A percentile compares a stretch with the other conserved stretches of the same genome.
Evolutionary conservation across 2,797 vertebrate genomes (phyloP).

Genomic region (Coreius guichenoti): DNA sequence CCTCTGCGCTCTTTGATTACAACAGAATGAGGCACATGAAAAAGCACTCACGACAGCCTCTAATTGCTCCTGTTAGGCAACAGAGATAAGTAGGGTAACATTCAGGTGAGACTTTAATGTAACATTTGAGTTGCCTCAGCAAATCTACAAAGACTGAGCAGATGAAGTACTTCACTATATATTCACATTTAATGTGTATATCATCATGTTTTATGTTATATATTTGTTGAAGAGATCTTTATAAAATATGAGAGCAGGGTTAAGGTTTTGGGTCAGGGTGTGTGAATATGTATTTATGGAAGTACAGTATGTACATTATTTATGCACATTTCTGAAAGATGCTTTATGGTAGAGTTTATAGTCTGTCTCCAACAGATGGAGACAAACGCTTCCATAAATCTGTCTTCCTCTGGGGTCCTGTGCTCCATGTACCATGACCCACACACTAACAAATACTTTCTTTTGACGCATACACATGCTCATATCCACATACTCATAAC

Average conservation of each 20-base stretch:
- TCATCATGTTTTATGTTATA: not conserved
- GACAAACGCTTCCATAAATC: slow-evolving; percentile 65
- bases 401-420: slow-evolving; percentile 16
- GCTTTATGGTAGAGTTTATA: slow-evolving; percentile 30
- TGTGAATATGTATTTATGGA: slow-evolving; percentile 5
- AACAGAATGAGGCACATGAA: slow-evolving; percentile 49
- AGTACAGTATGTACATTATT: slow-evolving; percentile 15
- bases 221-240: slow-evolving; percentile 6
- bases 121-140: slow-evolving; percentile 30
- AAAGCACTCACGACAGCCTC: slow-evolving; percentile 28
- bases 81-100: slow-evolving; percentile 38
- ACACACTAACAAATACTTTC: slow-evolving; percentile 24
- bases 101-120: slow-evolving; percentile 40
- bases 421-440: slow-evolving; percentile 19
- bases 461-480: slow-evolving; percentile 9
- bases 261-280: not conserved
- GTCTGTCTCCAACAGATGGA: slow-evolving; percentile 70
- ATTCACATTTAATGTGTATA: slow-evolving; percentile 3
- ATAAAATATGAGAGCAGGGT: slow-evolving; percentile 9
- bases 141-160: slow-evolving; percentile 1
- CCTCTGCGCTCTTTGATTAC: slow-evolving; percentile 52
- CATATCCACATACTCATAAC: not conserved
- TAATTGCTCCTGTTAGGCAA: slow-evolving; percentile 48
- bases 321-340: slow-evolving; percentile 22
- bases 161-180: slow-evolving; percentile 6